phyloP scores from a whole-genome alignment of 1,140 invertebrate species.

The Eriosoma lanigerum region DNA sequence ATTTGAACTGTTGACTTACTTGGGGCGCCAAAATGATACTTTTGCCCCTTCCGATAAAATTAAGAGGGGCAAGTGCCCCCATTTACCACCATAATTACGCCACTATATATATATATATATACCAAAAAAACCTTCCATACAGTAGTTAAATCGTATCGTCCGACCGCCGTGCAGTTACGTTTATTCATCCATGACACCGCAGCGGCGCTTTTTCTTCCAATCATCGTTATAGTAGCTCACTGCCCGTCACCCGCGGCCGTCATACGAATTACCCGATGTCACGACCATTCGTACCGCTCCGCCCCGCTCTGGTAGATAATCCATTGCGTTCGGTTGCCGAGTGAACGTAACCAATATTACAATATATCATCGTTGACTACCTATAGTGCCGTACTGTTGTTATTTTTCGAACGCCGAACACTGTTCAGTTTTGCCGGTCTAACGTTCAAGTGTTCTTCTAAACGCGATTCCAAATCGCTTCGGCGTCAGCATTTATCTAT shows the following conservation, averaged over 20 bases:
- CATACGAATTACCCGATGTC: neutral
- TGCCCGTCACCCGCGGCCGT: neutral
- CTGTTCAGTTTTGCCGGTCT: neutral
- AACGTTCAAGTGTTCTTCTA: neutral
- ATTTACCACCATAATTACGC: too few species aligned
- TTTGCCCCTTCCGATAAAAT: too few species aligned
- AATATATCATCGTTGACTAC: too few species aligned
- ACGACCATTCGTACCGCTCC: neutral
- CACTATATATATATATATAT: too few species aligned
- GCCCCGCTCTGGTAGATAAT: neutral
- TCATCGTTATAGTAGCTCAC: neutral
- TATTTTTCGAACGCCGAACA: neutral
- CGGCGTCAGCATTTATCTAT: neutral
- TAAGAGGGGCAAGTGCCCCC: too few species aligned
- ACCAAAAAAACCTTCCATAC: too few species aligned
- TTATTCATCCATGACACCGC: neutral
- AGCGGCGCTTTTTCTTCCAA: neutral
- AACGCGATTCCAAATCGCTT: too few species aligned
- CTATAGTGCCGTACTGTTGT: neutral
- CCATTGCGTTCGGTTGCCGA: neutral
- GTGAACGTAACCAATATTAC: neutral
- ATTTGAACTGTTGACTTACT: too few species aligned
- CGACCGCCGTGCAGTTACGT: too few species aligned
- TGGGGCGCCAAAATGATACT: too few species aligned
- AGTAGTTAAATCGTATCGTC: too few species aligned